A percentile compares a stretch with the other conserved stretches of the same genome.
These are phyloP conservation scores for Epizoanthus illoricatus DNA, from an alignment of 92 coral and sea anemone species.

Conservation along the genomic window DNA sequence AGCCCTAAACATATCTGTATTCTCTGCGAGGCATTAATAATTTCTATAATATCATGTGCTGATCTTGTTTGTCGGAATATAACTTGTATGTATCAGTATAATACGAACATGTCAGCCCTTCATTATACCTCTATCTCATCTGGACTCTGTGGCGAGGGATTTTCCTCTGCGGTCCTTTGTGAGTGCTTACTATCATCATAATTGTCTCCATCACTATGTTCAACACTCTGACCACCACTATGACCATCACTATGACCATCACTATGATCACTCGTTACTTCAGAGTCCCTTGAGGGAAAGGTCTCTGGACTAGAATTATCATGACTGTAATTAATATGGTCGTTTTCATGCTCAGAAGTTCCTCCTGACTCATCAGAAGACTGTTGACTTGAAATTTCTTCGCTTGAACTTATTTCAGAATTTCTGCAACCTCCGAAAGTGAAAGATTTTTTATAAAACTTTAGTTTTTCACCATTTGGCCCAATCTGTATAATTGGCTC, in stretches of 20 bases:
- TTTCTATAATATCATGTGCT: neutral
- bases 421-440: slow-evolving; percentile 2
- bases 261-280: slow-evolving; percentile 8
- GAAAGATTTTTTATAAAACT: neutral
- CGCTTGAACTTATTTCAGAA: neutral
- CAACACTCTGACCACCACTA: neutral
- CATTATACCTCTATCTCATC: slow-evolving; percentile 24
- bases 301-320: slow-evolving; percentile 12
- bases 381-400: neutral
- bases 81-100: neutral
- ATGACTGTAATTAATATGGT: neutral
- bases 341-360: neutral
- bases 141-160: neutral
- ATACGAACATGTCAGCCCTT: neutral
- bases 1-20: neutral
- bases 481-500: neutral
- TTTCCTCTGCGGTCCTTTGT: slow-evolving; percentile 11
- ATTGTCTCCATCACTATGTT: neutral
- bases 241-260: slow-evolving; percentile 2
- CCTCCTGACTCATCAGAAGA: neutral
- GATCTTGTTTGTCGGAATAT: neutral
- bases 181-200: neutral
- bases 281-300: neutral
- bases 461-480: neutral
- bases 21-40: neutral